These are phyloP conservation scores for Athalia rosae DNA, from an alignment of 2,888 invertebrate species.

Conservation along the genomic window DNA sequence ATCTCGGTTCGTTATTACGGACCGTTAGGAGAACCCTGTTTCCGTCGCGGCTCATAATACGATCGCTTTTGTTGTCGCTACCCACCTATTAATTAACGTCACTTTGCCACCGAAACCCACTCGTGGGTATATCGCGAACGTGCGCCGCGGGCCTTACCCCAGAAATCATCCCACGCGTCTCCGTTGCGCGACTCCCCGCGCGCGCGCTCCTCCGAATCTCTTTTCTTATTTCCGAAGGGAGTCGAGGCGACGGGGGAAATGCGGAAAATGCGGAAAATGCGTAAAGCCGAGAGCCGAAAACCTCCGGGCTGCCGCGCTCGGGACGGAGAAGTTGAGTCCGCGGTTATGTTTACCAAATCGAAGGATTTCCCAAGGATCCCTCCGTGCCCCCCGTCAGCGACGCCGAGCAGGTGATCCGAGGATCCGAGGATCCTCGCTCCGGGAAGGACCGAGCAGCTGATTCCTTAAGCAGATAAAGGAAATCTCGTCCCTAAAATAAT, in stretches of 20 bases:
- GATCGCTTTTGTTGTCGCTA: background rate
- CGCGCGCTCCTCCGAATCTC: no score
- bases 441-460: slow-evolving; percentile 64
- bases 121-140: no score
- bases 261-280: no score
- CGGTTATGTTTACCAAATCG: slow-evolving; percentile 50
- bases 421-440: slow-evolving; percentile 10
- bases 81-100: background rate
- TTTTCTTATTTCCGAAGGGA: no score
- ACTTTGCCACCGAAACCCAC: background rate
- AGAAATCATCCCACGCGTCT: no score
- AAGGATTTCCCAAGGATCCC: slow-evolving; percentile 53
- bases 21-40: background rate
- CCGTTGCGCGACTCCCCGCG: no score
- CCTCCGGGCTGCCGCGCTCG: no score
- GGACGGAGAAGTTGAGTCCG: background rate
- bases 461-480: slow-evolving; percentile 70
- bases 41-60: background rate
- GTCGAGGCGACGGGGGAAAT: no score
- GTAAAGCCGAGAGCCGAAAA: no score
- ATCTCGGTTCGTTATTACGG: slow-evolving; percentile 1
- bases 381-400: slow-evolving; percentile 48
- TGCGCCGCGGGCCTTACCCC: no score
- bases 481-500: slow-evolving; percentile 69
- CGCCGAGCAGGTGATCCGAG: slow-evolving; percentile 64